Evolutionary conservation across 2,113 vertebrate species (phyloP).

Genomic region (Gnathochromis pfefferi): DNA sequence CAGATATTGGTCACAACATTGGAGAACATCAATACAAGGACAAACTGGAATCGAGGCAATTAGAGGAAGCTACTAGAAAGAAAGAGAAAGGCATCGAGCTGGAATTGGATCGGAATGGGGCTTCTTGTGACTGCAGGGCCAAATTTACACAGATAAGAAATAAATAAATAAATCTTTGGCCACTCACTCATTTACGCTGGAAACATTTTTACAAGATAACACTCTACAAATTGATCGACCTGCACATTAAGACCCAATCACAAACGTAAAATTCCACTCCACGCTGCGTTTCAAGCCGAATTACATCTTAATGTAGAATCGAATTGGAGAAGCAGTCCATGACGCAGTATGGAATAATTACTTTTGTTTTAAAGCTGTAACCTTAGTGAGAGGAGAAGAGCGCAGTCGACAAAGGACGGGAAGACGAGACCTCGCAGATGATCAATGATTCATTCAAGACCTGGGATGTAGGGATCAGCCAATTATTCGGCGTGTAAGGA

Average conservation of each 20-base stretch:
- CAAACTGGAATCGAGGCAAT: neutral
- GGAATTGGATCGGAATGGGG: neutral
- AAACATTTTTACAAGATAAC: neutral
- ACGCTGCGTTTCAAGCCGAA: neutral
- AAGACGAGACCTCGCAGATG: neutral
- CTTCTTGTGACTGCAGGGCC: conserved; percentile 15
- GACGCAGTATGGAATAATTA: neutral
- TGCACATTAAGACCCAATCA: neutral
- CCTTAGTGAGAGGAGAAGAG: neutral
- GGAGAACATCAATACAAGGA: neutral
- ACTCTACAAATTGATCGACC: neutral
- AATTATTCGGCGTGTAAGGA: conserved; percentile 19
- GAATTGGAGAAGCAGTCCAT: neutral
- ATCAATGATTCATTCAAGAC: conserved; percentile 38
- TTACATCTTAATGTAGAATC: neutral
- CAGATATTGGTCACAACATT: conserved; percentile 24
- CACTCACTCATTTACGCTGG: neutral
- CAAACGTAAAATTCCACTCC: neutral
- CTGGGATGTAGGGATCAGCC: conserved; percentile 14
- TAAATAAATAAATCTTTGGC: neutral
- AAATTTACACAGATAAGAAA: neutral
- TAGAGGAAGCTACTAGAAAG: neutral
- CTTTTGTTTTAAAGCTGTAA: neutral
- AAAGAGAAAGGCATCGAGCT: neutral
- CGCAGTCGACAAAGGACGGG: neutral